phyloP scores from a whole-genome alignment of 1,140 invertebrate genomes.

The Drosophila ercepeae region DNA sequence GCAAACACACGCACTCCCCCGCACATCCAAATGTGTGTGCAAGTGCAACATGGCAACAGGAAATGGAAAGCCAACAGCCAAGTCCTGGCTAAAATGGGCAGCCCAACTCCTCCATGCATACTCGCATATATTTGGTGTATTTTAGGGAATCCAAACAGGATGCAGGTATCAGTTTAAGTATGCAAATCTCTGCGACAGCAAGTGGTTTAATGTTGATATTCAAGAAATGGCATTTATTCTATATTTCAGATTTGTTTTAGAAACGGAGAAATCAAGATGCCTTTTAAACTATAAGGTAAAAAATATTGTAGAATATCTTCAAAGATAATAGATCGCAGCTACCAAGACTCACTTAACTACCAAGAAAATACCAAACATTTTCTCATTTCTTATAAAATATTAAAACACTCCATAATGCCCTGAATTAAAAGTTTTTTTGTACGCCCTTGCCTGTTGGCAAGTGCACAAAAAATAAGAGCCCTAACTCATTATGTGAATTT shows the following conservation, averaged over 20 bases:
- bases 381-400: background rate
- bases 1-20: slow-evolving; percentile 58
- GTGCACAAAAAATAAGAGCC: slow-evolving; percentile 16
- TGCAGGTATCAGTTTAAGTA: background rate
- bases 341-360: too few relatives aligned
- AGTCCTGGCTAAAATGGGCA: background rate
- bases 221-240: too few relatives aligned
- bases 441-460: slow-evolving; percentile 15
- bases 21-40: slow-evolving; percentile 37
- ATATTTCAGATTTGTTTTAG: too few relatives aligned
- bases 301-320: too few relatives aligned
- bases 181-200: background rate
- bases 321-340: too few relatives aligned
- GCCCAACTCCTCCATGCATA: background rate
- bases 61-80: slow-evolving; percentile 60
- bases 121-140: background rate
- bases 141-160: background rate
- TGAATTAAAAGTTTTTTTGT: slow-evolving; percentile 5
- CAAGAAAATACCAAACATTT: too few relatives aligned
- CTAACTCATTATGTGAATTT: slow-evolving; percentile 45
- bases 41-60: slow-evolving; percentile 63
- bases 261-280: too few relatives aligned
- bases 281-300: too few relatives aligned
- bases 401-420: background rate
- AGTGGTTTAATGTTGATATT: background rate